Conservation (phyloP, 2,113 vertebrate genomes). For the Takifugu flavidus region DNA sequence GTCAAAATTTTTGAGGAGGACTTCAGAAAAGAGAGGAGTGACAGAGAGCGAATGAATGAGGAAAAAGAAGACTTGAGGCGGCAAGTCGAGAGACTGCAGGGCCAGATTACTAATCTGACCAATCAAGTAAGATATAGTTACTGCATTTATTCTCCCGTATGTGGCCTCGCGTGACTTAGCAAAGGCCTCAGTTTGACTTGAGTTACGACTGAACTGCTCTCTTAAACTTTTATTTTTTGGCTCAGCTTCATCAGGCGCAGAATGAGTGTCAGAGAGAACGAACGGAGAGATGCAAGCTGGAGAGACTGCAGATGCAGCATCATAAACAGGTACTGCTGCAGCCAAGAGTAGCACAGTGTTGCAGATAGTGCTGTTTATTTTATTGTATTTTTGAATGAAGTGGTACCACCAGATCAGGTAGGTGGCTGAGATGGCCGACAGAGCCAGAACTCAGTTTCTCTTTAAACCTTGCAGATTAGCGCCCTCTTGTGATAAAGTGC, state of each 20-base stretch:
- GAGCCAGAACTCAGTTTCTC: background rate
- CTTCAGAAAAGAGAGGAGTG: slow-evolving; percentile 92
- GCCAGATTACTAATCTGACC: slow-evolving; percentile 85
- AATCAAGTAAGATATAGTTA: slow-evolving; percentile 77
- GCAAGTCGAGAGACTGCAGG: slow-evolving; percentile 90
- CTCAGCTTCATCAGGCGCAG: slow-evolving; percentile 86
- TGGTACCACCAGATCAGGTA: slow-evolving; percentile 1
- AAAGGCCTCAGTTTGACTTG: no score
- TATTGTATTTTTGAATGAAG: slow-evolving; percentile 2
- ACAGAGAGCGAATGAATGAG: slow-evolving; percentile 96
- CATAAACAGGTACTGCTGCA: slow-evolving; percentile 86
- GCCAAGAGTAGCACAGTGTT: background rate
- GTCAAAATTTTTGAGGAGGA: slow-evolving; percentile 99
- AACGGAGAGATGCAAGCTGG: slow-evolving; percentile 87
- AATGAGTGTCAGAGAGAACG: slow-evolving; percentile 88
- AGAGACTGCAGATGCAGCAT: slow-evolving; percentile 88
- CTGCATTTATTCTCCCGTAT: background rate
- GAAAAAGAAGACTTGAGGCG: slow-evolving; percentile 95
- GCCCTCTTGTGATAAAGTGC: slow-evolving; percentile 55
- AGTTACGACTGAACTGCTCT: no score
- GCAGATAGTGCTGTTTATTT: no score
- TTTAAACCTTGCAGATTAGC: slow-evolving; percentile 15
- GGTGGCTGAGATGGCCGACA: background rate
- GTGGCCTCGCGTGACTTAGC: no score
- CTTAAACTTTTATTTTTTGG: background rate